Base-by-base conservation (phyloP, 2,888 invertebrate genomes). In the Dorcus hopei region DNA sequence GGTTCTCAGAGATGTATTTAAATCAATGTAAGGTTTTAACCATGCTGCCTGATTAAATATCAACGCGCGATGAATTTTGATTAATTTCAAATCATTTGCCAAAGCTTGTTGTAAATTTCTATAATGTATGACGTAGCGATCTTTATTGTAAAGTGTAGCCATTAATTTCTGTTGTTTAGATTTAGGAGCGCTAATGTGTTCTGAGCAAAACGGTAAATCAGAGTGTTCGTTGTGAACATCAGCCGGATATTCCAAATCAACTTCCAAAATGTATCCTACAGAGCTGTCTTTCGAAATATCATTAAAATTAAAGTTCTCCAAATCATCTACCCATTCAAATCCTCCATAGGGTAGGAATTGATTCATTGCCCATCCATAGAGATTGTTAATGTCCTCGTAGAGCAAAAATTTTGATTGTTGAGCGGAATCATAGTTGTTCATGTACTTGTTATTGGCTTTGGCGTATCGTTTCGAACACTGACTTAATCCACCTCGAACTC, bases 361-460 rank as follows among this genome's bases (percentile, higher is more conserved):
- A 23, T 52, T 52, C 64, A 62, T 64, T 14, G 65, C 61, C 51
- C 53, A 57, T 3, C 65, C 66, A 40, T 66, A 65, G 40, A 50
- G 56, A 47, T 65, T 67, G 41, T 61, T 64, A 3, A 61, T 55
- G 58, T 67, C 66, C 9, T 57, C 38, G 48, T 66, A 67, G 7
- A 60, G 49, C 19, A 67, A 45, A 58, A 50, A 66, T 41, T 6
- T 53, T 40, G 52, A 52, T 38, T 43, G 56, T 39, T 52, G 58
- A 9, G 9, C 33, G 1, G 49, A 1, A 41, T 73, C 62, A 61
- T 61, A 72, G 9, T 68, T 62, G 1, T 55, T 39, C 53, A 72
- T 57, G 56, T 71, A 72, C 60, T 66, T 68, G 58, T 75, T 74
- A 54, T 74, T 74, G 1, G 72, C 72, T 50, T 53, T 54, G 3